Evolutionary conservation across 37 sponge, comb jelly and placozoan genomes (phyloP).

Genomic region (Cladorhizidae sp.): DNA sequence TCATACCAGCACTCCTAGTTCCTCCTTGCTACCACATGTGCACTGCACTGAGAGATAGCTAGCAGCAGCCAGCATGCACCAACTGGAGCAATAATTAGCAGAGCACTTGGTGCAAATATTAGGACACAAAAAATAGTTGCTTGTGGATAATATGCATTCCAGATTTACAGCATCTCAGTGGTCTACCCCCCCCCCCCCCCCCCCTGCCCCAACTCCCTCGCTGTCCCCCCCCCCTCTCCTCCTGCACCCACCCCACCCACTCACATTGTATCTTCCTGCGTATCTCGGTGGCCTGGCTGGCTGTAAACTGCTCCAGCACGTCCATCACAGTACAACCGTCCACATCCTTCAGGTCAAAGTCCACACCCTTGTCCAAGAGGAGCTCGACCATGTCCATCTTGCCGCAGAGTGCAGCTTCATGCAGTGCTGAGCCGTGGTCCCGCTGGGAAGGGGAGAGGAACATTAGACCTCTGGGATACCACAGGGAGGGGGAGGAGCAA

Average conservation of each 20-base stretch:
- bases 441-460: too few species aligned
- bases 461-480: too few species aligned
- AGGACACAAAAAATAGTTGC: too few species aligned
- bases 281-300: slow-evolving; percentile 29
- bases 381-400: slow-evolving; percentile 70
- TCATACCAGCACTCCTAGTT: too few species aligned
- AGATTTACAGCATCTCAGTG: too few species aligned
- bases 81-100: too few species aligned
- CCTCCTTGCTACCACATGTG: too few species aligned
- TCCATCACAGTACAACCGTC: slow-evolving; percentile 56
- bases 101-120: too few species aligned
- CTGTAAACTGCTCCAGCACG: slow-evolving; percentile 37
- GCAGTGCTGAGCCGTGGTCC: slow-evolving; percentile 62
- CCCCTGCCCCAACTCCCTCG: not conserved
- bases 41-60: too few species aligned
- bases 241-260: not conserved
- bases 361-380: slow-evolving; percentile 61
- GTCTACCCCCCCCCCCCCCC: not conserved
- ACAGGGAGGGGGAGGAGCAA: not conserved
- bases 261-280: slow-evolving; percentile 33
- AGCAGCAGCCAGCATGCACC: too few species aligned
- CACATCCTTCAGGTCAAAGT: slow-evolving; percentile 41
- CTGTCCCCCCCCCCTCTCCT: not conserved
- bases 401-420: slow-evolving; percentile 80
- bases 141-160: too few species aligned